These are phyloP conservation scores for Bombus waltoni DNA, from an alignment of 1,140 invertebrate species.

Conservation along the genomic window DNA sequence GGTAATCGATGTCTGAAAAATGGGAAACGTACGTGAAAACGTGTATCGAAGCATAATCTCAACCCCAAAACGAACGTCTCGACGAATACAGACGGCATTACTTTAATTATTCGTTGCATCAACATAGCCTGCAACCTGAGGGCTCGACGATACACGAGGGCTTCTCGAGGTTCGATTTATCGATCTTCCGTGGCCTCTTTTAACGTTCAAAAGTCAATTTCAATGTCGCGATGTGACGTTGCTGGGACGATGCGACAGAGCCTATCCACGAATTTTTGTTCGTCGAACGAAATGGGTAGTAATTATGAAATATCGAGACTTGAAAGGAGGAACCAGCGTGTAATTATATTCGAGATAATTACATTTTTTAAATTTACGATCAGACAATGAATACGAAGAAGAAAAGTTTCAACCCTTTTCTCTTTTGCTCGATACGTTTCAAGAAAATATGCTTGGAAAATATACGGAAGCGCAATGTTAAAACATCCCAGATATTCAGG, in stretches of 20 bases:
- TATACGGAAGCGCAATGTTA: not conserved
- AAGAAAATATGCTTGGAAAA: conserved; percentile 7
- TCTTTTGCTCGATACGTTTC: not conserved
- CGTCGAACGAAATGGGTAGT: not conserved
- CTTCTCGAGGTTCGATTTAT: conserved; percentile 54
- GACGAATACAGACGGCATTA: not conserved
- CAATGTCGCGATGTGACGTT: conserved; percentile 41
- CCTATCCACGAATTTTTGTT: not conserved
- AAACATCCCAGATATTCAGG: not conserved
- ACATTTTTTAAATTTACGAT: not conserved
- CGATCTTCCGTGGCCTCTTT: conserved; percentile 47
- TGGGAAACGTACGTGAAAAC: no score
- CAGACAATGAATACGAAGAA: not conserved
- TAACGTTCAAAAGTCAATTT: conserved; percentile 40
- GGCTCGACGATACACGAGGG: not conserved
- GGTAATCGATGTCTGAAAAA: not conserved
- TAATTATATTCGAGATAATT: not conserved
- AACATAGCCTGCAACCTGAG: not conserved
- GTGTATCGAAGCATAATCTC: not conserved
- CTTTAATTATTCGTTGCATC: conserved; percentile 24
- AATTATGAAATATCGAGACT: not conserved
- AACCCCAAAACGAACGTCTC: not conserved
- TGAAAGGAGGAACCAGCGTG: not conserved
- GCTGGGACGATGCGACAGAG: not conserved
- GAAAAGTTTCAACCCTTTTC: not conserved